Percentiles rank a stretch among this genome's conserved stretches.
Evolutionary conservation across 1,140 invertebrate species (phyloP).

Genomic region (Caenorhabditis latens): DNA sequence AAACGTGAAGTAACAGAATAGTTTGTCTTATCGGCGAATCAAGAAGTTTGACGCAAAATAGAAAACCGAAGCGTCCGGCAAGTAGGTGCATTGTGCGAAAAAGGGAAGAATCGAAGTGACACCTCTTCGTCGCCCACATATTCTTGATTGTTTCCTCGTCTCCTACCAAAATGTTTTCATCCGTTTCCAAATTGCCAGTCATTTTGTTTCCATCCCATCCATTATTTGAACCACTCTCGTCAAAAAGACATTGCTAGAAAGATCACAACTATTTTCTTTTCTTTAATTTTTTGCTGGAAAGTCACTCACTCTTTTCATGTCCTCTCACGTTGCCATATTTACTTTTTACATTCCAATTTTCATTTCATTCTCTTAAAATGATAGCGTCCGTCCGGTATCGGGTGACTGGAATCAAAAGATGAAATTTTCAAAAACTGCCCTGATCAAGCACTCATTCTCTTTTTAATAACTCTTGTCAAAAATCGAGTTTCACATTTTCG

Average conservation of each 20-base stretch:
- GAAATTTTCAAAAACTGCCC: conserved; percentile 20
- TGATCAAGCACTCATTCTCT: neutral
- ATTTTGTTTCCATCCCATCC: conserved; percentile 19
- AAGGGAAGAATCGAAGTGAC: conserved; percentile 6
- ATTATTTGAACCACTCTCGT: conserved; percentile 12
- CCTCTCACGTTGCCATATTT: neutral
- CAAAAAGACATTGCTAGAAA: neutral
- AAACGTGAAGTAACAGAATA: neutral
- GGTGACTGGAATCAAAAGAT: conserved; percentile 39
- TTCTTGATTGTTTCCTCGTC: neutral
- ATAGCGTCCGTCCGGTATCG: conserved; percentile 12
- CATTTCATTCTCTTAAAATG: neutral
- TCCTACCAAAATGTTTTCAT: neutral
- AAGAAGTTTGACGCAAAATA: conserved; percentile 12
- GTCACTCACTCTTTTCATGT: neutral
- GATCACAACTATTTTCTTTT: neutral
- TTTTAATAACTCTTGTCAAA: neutral
- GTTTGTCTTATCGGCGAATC: conserved; percentile 3
- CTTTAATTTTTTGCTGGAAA: neutral
- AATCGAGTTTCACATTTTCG: conserved; percentile 18
- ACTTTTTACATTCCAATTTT: conserved; percentile 23
- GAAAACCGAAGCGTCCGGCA: conserved; percentile 4
- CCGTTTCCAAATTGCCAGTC: conserved; percentile 24
- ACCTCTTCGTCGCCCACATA: neutral
- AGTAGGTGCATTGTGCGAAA: neutral